Percentiles rank a stretch among this genome's conserved stretches.
phyloP scores from a whole-genome alignment of 2,797 vertebrate species.

The Phoebastria nigripes region DNA sequence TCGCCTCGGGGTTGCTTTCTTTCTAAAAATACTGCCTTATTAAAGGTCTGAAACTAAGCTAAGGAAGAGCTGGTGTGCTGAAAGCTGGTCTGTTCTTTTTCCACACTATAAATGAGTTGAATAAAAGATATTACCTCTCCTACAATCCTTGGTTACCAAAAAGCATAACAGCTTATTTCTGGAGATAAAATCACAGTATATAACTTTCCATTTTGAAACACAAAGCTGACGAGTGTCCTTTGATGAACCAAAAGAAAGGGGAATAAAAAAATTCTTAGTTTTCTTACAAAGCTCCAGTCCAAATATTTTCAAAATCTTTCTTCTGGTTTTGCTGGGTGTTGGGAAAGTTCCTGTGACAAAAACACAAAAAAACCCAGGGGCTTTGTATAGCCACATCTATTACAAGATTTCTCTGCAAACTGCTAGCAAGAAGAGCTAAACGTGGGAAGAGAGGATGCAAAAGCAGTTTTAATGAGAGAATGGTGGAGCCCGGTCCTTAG shows the following conservation, averaged over 20 bases:
- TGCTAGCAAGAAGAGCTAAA: neutral
- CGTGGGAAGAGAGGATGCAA: neutral
- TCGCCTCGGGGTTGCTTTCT: neutral
- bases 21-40: neutral
- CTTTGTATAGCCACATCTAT: neutral
- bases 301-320: neutral
- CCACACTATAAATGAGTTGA: neutral
- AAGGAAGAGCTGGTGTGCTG: neutral
- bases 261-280: neutral
- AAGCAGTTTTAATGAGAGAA: neutral
- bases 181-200: neutral
- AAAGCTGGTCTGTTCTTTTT: neutral
- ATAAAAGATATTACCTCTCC: neutral
- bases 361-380: neutral
- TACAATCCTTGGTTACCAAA: neutral
- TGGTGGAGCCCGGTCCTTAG: rapidly evolving
- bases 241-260: neutral
- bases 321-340: neutral
- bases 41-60: neutral
- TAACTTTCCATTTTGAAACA: neutral
- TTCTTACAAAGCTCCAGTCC: neutral
- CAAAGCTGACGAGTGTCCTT: neutral
- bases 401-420: neutral
- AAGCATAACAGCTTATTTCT: neutral
- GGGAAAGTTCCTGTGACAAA: neutral